Base-by-base conservation (phyloP, 1,140 invertebrate species). In the Lepidurus couesii region DNA sequence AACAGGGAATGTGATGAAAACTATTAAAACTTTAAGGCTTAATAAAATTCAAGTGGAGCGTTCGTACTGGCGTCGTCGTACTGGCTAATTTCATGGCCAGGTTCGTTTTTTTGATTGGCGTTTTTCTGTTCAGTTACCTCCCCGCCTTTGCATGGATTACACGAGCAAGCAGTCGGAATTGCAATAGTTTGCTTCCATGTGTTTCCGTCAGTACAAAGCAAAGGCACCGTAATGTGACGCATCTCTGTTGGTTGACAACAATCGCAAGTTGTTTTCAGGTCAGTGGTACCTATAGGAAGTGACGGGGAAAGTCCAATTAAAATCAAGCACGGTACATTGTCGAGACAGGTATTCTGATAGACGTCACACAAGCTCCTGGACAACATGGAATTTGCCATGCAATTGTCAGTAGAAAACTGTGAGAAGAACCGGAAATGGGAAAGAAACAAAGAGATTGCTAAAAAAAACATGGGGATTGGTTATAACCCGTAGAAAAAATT, bases 211-310 rank as follows among this genome's bases (percentile, higher is more conserved):
- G 80, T 78, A 65, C 82, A 82, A 8, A 75, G 53, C 26, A 82
- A 65, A 13, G 75, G 73, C 6, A 81, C 80, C 13, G 75, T 76
- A 42, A 82, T 80, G 75, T 82, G 77, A 34, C 79, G 80, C 26
- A 79, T 80, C 13, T 77, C 76, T 65, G 79, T 77, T 4, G 82
- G 78, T 73, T 80, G 80, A 75, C 82, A 82, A 65, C 82, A 82
- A 45, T 65, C 79, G 44, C 82, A 82, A 8, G 80, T 80, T 75
- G 78, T 65, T 42, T 75, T 21, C 76, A 76, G 65, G 79, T 78
- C 77, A 34, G 42, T 73, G 34, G 75, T 77, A 65, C 53, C 24
- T 44, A 42, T 65, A 21, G 16, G 13, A 21, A 11, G 8, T 13
- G 7, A n/a, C 7, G 13, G 21, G 21, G 21, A 4, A 9, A 16